Evolutionary conservation across 2,888 invertebrate genomes (phyloP).

Genomic region (Micoletzkya japonica): DNA sequence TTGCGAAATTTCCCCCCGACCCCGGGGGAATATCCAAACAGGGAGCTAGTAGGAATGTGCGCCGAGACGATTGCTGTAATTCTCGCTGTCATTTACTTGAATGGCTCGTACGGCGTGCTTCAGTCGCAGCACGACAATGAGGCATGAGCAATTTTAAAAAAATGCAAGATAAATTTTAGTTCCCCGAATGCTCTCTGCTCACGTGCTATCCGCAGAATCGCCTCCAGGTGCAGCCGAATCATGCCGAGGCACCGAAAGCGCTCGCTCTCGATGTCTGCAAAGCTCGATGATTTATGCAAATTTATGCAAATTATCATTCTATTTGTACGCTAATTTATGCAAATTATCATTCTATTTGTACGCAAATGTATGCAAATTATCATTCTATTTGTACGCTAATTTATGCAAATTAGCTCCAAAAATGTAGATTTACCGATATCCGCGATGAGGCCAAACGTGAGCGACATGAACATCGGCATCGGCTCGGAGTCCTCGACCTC

Average conservation of each 20-base stretch:
- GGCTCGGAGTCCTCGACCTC: slow-evolving; percentile 10
- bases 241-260: slow-evolving; percentile 52
- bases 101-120: too few species aligned
- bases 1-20: too few species aligned
- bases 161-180: not conserved
- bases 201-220: slow-evolving; percentile 46
- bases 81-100: too few species aligned
- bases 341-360: too few species aligned
- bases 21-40: too few species aligned
- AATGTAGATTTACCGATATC: slow-evolving; percentile 47
- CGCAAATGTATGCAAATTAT: not conserved
- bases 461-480: slow-evolving; percentile 49
- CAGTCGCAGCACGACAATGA: too few species aligned
- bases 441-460: slow-evolving; percentile 51
- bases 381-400: not conserved
- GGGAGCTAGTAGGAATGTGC: too few species aligned
- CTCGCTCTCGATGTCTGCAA: slow-evolving; percentile 47
- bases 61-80: not conserved
- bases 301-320: slow-evolving; percentile 5
- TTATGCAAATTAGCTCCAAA: not conserved
- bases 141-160: not conserved
- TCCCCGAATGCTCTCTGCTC: too few species aligned
- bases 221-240: slow-evolving; percentile 52
- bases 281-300: too few species aligned
- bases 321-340: too few species aligned